Conservation (phyloP, 1,140 invertebrate genomes). For the Cyclargus thomasi region DNA sequence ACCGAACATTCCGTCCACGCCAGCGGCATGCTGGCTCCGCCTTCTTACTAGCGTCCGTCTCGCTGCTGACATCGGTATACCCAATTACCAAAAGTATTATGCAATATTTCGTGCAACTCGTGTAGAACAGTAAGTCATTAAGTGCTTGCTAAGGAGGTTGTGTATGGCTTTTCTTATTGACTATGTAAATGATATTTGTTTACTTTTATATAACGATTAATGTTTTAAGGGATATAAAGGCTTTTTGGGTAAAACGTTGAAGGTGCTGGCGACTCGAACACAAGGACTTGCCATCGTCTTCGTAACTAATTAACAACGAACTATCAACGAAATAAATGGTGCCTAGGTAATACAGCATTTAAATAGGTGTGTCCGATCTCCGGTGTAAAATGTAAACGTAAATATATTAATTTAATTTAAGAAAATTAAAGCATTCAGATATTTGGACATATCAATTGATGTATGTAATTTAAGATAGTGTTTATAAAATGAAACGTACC, state of each 20-base stretch:
- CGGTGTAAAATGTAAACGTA: constrained; percentile 51
- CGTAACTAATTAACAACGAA: constrained; percentile 47
- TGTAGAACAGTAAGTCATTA: constrained; percentile 41
- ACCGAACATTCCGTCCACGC: constrained; percentile 72
- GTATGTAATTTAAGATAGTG: constrained; percentile 62
- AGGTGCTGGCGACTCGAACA: constrained; percentile 69
- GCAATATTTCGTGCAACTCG: constrained; percentile 49
- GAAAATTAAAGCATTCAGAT: constrained; percentile 55
- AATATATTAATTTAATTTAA: constrained; percentile 59
- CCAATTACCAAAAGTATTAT: constrained; percentile 71
- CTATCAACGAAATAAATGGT: constrained; percentile 42
- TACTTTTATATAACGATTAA: constrained; percentile 24
- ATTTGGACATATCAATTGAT: constrained; percentile 66
- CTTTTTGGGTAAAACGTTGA: constrained; percentile 55
- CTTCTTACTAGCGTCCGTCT: constrained; percentile 67
- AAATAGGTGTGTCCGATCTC: constrained; percentile 57
- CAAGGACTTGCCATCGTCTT: constrained; percentile 68
- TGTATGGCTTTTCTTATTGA: constrained; percentile 34
- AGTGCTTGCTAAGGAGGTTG: constrained; percentile 53
- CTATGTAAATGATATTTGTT: constrained; percentile 19
- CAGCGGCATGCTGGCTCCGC: constrained; percentile 72
- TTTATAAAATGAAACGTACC: constrained; percentile 67
- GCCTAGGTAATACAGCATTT: constrained; percentile 13
- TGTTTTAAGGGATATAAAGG: constrained; percentile 45
- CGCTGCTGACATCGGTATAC: constrained; percentile 46